A percentile compares a stretch with the other conserved stretches of the same genome.
Conservation (phyloP, 1,140 invertebrate species). For the Physella acuta region DNA sequence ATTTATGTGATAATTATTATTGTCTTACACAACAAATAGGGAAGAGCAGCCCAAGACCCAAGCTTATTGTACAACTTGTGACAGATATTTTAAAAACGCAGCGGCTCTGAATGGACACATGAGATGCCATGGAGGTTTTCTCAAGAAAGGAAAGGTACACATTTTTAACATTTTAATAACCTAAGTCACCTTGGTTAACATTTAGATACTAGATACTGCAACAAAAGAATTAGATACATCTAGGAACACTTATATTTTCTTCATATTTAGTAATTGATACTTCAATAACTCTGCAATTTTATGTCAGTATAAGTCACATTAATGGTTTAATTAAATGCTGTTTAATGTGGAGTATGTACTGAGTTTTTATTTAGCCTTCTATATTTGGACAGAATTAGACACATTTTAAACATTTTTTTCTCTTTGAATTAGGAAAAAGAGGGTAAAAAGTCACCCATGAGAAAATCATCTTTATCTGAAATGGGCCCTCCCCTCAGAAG, state of each 20-base stretch:
- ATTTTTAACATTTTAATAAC: neutral
- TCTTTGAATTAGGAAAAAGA: slow-evolving; percentile 29
- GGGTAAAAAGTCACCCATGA: slow-evolving; percentile 32
- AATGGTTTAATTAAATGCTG: no score
- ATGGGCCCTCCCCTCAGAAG: slow-evolving; percentile 33
- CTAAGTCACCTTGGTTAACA: no score
- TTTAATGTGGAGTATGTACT: no score
- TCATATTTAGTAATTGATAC: neutral
- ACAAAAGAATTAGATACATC: neutral
- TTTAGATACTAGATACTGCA: no score
- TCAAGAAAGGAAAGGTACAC: slow-evolving; percentile 76
- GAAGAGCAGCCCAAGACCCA: slow-evolving; percentile 15
- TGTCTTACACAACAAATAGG: no score
- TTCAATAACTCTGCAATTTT: neutral
- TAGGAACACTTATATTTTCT: neutral
- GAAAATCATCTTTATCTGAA: slow-evolving; percentile 22
- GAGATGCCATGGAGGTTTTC: slow-evolving; percentile 93
- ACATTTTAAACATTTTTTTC: neutral
- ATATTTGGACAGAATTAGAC: no score
- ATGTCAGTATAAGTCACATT: no score
- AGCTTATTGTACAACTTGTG: slow-evolving; percentile 68
- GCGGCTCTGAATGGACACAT: slow-evolving; percentile 96
- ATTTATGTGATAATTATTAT: no score
- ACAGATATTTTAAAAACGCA: slow-evolving; percentile 93
- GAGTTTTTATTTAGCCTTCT: no score